Base-by-base conservation (phyloP, 2,888 invertebrate genomes). In the Amorpha juglandis region DNA sequence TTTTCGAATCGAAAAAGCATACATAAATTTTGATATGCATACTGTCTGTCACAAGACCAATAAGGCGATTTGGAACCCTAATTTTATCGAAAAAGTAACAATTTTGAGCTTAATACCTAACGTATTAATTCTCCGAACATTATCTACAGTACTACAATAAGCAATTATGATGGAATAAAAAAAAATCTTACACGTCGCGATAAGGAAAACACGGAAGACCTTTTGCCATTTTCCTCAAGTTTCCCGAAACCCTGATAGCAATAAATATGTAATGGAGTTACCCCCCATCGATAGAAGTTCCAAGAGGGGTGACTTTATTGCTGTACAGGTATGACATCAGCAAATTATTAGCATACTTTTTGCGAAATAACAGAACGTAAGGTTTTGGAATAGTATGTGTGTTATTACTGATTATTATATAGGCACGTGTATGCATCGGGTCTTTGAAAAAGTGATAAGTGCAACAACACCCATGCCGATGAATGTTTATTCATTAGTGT, bases 231-330 rank as follows among this genome's bases (percentile, higher is more conserved):
- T 83, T 82, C 80, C 76, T 77, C 72, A 74, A 74, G 74, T 74
- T 77, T 77, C 72, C 74, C 76, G 68, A 79, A 76, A 80, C 81
- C 80, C 83, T 78, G 79, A 74, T 76, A 76, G 83, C 81, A 84
- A 89, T 92, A 91, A 90, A 91, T 90, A 84, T 85, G 84, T 89
- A 88, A 90, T 86, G 84, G 83, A 81, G 78, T 78, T 77, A 78
- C 83, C 78, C 78, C 70, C 75, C 83, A 89, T 90, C 89, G 90
- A 90, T 90, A 87, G 79, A 80, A 80, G 80, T 77, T 80, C 76
- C 70, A 72, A 71, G 76, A 79, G 85, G 86, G 85, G 83, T 78
- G 82, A 76, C 82, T 87, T 83, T 87, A 86, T 84, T 83, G 78
- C 81, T 70, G 73, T 74, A 72, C 74, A 83, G 81, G 82, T 82